Conservation (phyloP, 2,888 invertebrate species). For the Drosophila helvetica region DNA sequence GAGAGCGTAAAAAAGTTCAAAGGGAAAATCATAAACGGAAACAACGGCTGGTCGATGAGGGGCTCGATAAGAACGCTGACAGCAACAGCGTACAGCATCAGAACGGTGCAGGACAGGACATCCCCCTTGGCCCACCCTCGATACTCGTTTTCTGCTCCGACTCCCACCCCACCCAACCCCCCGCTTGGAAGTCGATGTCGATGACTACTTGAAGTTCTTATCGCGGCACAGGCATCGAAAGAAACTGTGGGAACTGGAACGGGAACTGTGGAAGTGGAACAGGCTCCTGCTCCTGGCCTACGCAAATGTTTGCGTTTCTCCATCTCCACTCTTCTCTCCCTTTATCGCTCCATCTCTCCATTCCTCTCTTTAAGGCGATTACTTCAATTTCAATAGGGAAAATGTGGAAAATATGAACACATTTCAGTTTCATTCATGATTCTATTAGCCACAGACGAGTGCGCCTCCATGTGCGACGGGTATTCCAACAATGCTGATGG, state of each 20-base stretch:
- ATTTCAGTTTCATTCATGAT: conserved; percentile 65
- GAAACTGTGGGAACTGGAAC: conserved; percentile 91
- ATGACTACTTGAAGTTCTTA: conserved; percentile 45
- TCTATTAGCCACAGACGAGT: conserved; percentile 72
- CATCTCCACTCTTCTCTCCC: background rate
- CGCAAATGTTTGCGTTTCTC: conserved; percentile 57
- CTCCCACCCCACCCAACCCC: background rate
- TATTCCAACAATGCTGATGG: too few species aligned
- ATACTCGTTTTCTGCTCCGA: background rate
- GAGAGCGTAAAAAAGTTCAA: conserved; percentile 55
- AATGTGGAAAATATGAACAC: conserved; percentile 48
- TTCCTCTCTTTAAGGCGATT: conserved; percentile 58
- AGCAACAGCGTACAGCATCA: conserved; percentile 3
- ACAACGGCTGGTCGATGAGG: conserved; percentile 35
- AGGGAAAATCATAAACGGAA: conserved; percentile 62
- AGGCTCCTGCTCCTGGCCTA: conserved; percentile 27
- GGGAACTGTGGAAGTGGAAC: conserved; percentile 1
- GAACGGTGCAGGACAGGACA: background rate
- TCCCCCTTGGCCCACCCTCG: background rate
- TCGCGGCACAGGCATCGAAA: conserved; percentile 99
- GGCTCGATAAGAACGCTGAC: conserved; percentile 49
- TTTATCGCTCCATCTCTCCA: background rate
- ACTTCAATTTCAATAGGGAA: conserved; percentile 53
- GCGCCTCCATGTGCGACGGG: conserved; percentile 35
- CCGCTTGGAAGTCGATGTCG: conserved; percentile 10